Conservation (phyloP, 2,888 invertebrate species). For the Schizotus pectinicornis region DNA sequence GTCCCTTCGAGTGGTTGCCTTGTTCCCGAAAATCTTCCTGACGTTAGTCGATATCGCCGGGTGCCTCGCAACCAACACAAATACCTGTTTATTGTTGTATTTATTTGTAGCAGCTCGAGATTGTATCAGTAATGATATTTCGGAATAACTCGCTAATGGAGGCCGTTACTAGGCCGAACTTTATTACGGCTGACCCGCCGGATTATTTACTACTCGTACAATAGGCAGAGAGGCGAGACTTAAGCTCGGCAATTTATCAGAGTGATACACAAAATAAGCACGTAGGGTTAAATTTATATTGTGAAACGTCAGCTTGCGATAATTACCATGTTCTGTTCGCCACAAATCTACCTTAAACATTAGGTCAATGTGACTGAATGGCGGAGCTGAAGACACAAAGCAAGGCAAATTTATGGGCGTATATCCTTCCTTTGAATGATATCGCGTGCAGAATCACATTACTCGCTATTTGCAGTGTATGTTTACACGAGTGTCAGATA, state of each 20-base stretch:
- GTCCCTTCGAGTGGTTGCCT: too few species aligned
- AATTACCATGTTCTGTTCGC: conserved; percentile 31
- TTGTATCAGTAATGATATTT: too few species aligned
- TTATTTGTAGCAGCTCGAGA: too few species aligned
- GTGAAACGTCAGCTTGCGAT: conserved; percentile 31
- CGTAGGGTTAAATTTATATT: conserved; percentile 24
- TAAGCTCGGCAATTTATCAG: conserved; percentile 27
- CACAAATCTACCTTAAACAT: conserved; percentile 33
- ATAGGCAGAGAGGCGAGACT: conserved; percentile 17
- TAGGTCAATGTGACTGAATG: conserved; percentile 32
- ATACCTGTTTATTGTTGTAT: too few species aligned
- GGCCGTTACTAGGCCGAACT: conserved; percentile 20
- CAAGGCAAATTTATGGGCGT: conserved; percentile 34
- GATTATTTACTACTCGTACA: conserved; percentile 22
- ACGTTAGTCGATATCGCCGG: too few species aligned
- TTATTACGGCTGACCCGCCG: conserved; percentile 26
- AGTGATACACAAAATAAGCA: conserved; percentile 28
- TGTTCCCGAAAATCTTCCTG: too few species aligned
- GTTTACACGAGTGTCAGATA: conserved; percentile 43
- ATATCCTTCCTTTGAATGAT: conserved; percentile 41
- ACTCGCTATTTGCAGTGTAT: conserved; percentile 41
- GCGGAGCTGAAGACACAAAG: conserved; percentile 31
- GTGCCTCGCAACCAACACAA: too few species aligned
- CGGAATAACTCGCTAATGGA: conserved; percentile 12
- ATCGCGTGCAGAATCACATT: conserved; percentile 45